Base-by-base conservation (phyloP, 1,140 invertebrate species). In the Leptinotarsa texana region DNA sequence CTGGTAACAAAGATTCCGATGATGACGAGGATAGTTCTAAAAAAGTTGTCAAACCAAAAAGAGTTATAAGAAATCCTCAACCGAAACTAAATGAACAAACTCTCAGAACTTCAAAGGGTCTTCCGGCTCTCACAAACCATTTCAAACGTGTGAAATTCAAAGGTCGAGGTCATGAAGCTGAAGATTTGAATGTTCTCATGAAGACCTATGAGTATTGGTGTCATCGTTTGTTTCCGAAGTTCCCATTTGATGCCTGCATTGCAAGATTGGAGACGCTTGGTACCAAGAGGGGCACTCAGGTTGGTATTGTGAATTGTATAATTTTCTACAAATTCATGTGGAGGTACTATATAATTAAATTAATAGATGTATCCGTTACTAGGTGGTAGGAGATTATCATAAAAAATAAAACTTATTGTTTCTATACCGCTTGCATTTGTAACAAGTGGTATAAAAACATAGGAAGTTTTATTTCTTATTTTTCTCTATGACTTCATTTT, bases 141-240 rank as follows among this genome's bases (percentile, higher is more conserved):
- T 97, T 96, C 80, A 90, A 93, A 81, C 90, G 93, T 81, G 91
- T 96, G 65, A 93, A 95, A 84, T 95, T 93, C 81, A 89, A 92
- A 85, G 96, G 95, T 67, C 86, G 93, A 88, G 94, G 94, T 1
- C 87, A 93, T 85, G 96, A 98, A 86, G 91, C 90, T 75, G 86
- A 92, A 77, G 96, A 98, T 87, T 87, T 98, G 17, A 89, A 95
- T 82, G 83, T 90, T 66, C 86, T 98, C 0, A 89, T 98, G 86
- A 91, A 92, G 61, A 92, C 91, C 78, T 82, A 98, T 69, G 95
- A 98, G 81, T 96, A 98, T 81, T 98, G 97, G 97, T 92, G 92
- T 3, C 95, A 98, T 84, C 88, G 96, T 74, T 83, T 98, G 63
- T 97, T 93, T 88, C 96, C 96, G 1, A 96, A 93, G 82, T 93